Evolutionary conservation across 1,140 invertebrate genomes (phyloP).

Genomic region (Aphelinus certus): DNA sequence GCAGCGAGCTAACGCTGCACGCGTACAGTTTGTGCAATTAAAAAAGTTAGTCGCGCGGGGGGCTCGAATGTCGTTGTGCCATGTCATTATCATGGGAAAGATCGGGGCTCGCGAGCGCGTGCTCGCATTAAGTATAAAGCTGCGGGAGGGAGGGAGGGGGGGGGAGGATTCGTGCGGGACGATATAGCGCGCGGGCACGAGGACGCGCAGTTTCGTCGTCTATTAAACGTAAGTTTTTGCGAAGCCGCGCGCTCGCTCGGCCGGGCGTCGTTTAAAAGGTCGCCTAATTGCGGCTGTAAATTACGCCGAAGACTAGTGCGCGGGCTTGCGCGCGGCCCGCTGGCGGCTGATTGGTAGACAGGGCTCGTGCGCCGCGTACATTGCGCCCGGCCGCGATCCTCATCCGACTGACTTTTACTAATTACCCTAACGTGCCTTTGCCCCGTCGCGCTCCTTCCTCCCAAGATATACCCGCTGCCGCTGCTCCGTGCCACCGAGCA

Average conservation of each 20-base stretch:
- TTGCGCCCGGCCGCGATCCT: background rate
- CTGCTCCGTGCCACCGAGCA: too few species aligned
- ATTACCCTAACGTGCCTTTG: conserved; percentile 30
- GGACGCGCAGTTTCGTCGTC: background rate
- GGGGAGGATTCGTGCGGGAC: too few species aligned
- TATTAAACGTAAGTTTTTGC: conserved; percentile 23
- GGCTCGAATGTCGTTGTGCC: too few species aligned
- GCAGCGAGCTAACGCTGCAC: too few species aligned
- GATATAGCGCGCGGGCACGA: background rate
- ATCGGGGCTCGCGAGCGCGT: too few species aligned
- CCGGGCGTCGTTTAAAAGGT: conserved; percentile 13
- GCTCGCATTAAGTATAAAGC: too few species aligned
- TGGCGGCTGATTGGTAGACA: conserved; percentile 23
- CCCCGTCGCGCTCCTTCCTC: background rate
- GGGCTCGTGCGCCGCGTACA: conserved; percentile 20
- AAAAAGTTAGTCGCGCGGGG: too few species aligned
- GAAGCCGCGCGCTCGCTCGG: background rate
- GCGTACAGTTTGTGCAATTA: too few species aligned
- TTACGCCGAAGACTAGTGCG: background rate
- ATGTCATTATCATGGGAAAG: too few species aligned
- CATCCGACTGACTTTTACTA: conserved; percentile 26
- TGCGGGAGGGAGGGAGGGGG: too few species aligned
- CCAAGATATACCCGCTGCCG: too few species aligned
- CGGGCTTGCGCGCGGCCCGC: background rate
- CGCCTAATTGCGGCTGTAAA: conserved; percentile 32